These are phyloP conservation scores for Anniella stebbinsi DNA, from an alignment of 2,797 vertebrate species.

Conservation along the genomic window DNA sequence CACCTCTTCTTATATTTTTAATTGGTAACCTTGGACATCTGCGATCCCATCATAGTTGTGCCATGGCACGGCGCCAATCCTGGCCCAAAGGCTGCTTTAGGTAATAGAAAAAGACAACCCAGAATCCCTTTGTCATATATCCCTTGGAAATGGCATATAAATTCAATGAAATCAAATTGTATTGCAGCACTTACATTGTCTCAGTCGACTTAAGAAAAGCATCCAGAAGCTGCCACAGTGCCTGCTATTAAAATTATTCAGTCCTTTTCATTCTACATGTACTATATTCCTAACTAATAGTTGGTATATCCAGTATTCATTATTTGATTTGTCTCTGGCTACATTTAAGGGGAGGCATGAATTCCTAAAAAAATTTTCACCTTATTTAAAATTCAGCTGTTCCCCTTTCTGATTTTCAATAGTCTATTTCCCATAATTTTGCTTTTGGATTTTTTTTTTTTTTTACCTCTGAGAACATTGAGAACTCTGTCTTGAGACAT, in stretches of 20 bases:
- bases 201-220: constrained; percentile 49
- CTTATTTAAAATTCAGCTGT: constrained; percentile 57
- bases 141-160: constrained; percentile 2
- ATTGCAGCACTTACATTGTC: constrained; percentile 64
- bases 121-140: background rate
- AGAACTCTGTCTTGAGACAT: constrained; percentile 80
- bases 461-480: constrained; percentile 79
- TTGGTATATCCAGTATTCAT: constrained; percentile 75
- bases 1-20: no score
- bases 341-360: constrained; percentile 29
- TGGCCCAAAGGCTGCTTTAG: background rate
- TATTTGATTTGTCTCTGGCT: constrained; percentile 69
- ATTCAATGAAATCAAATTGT: constrained; percentile 52
- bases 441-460: constrained; percentile 62
- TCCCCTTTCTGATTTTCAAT: constrained; percentile 74
- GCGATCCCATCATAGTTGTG: background rate
- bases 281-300: constrained; percentile 74
- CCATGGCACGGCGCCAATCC: no score
- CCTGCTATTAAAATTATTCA: constrained; percentile 76
- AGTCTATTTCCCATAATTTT: constrained; percentile 78
- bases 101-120: background rate
- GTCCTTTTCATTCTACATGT: constrained; percentile 51
- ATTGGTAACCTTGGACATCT: no score
- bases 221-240: constrained; percentile 57
- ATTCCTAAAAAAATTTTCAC: constrained; percentile 32